Evolutionary conservation across 2,797 vertebrate genomes (phyloP).

Genomic region (Labroides dimidiatus): DNA sequence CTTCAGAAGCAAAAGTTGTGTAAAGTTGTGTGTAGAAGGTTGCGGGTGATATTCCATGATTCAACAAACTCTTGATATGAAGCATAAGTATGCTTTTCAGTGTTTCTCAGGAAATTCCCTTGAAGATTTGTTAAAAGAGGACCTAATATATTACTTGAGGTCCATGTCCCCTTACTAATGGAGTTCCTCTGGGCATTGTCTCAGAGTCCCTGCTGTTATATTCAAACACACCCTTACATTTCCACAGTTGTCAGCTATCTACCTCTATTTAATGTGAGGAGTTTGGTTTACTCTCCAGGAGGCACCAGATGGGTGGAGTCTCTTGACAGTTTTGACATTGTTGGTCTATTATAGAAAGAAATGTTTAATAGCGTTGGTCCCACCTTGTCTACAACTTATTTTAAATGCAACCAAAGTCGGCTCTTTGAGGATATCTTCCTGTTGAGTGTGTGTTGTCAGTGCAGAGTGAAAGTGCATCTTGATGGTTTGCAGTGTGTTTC

Average conservation of each 20-base stretch:
- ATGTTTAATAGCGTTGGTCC: not conserved
- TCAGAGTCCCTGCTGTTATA: not conserved
- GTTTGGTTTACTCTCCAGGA: too few species aligned
- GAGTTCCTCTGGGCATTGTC: not conserved
- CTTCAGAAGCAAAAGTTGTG: too few species aligned
- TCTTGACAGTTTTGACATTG: not conserved
- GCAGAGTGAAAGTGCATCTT: not conserved
- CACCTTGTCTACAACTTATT: not conserved
- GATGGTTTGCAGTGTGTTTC: conserved; percentile 9
- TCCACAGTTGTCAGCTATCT: too few species aligned
- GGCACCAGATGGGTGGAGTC: not conserved
- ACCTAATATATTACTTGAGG: too few species aligned
- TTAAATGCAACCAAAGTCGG: not conserved
- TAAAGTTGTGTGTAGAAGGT: too few species aligned
- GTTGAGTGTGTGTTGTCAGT: not conserved
- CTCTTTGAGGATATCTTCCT: not conserved
- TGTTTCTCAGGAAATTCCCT: too few species aligned
- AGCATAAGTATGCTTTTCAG: not conserved
- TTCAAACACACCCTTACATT: too few species aligned
- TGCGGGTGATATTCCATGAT: not conserved
- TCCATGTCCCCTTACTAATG: not conserved
- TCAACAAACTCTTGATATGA: not conserved
- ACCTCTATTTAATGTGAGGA: too few species aligned
- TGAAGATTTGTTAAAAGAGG: too few species aligned
- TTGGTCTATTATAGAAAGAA: not conserved